Evolutionary conservation across 2,797 vertebrate genomes (phyloP), one percentile per base, ranked within the genome.

Genomic region (Channallabes apus): DNA sequence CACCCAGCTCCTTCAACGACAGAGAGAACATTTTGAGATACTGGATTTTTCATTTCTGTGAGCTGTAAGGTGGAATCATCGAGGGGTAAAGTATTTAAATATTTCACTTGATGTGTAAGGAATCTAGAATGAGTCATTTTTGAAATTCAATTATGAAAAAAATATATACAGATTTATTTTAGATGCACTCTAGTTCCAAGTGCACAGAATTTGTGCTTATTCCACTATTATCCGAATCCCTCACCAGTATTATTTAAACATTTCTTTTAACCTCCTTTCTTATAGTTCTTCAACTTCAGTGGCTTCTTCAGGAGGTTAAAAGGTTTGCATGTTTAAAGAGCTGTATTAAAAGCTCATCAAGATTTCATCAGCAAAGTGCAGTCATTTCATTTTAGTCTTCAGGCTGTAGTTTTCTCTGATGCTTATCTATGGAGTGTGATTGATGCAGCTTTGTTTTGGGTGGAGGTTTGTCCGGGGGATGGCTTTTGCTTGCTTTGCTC

Each of bases 391-490:
- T 61, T 75, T 32, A 35, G 56, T 18, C 58, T 72, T 15, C 58
- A 78, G 27, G 27, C 69, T 62, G 18, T 14, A 85, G 83, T 38
- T 54, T 67, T 81, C 58, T 35, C 15, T 71, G 69, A 46, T 24
- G 80, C 56, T 86, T 78, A 86, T 83, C 59, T 85, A 59, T 69
- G 41, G 41, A 46, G 56, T 83, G 81, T 69, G 62, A 81, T 58
- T 79, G 82, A 82, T 84, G 62, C 82, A 86, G 65, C 73, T 77
- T 27, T 69, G 59, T 51, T 82, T 84, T 82, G 29, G 82, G 59
- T 82, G 73, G 67, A 82, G 24, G 64, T 76, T 80, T 65, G 64
- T 84, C 79, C 8, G 61, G 20, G 68, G 38, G 77, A 84, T 38
- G 69, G 56, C 69, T 41, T 85, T 59, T 64, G 75, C 56, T 79